These are phyloP conservation scores for Scotopteryx bipunctaria DNA, from an alignment of 2,888 invertebrate species.

Conservation along the genomic window DNA sequence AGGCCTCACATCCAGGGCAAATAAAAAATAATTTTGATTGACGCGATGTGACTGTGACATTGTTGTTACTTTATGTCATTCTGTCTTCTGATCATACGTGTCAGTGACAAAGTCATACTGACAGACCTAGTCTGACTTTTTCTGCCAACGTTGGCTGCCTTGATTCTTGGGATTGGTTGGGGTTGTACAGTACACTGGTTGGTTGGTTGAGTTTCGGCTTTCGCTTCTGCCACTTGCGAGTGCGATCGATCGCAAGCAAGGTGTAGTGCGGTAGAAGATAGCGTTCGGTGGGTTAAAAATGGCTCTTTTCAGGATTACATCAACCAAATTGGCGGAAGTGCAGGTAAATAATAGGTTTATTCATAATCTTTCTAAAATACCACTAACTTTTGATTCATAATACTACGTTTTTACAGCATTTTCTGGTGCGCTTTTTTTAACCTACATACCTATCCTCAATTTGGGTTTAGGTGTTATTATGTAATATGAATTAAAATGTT, in stretches of 20 bases:
- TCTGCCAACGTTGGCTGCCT: too few species aligned
- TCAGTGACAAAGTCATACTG: too few species aligned
- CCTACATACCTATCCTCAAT: constrained; percentile 53
- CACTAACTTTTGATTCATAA: constrained; percentile 4
- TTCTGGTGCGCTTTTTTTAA: constrained; percentile 45
- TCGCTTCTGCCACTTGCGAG: constrained; percentile 42
- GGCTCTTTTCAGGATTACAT: constrained; percentile 87
- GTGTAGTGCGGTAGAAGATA: constrained; percentile 58
- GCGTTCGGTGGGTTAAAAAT: constrained; percentile 76
- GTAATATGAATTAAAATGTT: constrained; percentile 62
- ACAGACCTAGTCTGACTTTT: too few species aligned
- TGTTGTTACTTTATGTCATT: too few species aligned
- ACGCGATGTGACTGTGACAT: too few species aligned
- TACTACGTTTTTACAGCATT: neutral
- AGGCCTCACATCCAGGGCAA: too few species aligned
- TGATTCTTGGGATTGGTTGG: too few species aligned
- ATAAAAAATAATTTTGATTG: too few species aligned
- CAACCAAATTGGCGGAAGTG: constrained; percentile 84
- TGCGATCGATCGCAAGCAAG: constrained; percentile 66
- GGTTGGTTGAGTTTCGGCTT: too few species aligned
- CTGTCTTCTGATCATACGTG: too few species aligned
- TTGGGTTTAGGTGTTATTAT: constrained; percentile 58
- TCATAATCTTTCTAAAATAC: neutral
- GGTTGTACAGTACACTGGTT: too few species aligned
- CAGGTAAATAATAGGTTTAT: constrained; percentile 70